phyloP scores from a whole-genome alignment of 2,888 invertebrate genomes.

The Tuta absoluta region DNA sequence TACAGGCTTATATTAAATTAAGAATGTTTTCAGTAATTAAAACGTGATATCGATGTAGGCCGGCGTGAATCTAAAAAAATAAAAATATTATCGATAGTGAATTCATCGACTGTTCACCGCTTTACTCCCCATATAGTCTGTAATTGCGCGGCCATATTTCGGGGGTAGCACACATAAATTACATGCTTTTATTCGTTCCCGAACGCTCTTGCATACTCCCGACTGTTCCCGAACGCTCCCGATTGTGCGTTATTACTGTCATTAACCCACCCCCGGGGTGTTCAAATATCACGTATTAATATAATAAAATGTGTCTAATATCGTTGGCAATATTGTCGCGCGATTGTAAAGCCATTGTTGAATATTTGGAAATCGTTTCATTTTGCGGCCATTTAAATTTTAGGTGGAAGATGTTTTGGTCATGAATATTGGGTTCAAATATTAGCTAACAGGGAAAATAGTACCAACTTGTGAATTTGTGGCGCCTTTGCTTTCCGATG shows the following conservation, averaged over 20 bases:
- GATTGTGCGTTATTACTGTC: conserved; percentile 70
- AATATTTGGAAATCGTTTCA: conserved; percentile 9
- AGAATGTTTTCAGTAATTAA: no score
- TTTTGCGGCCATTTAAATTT: background rate
- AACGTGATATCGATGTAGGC: no score
- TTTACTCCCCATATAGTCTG: conserved; percentile 47
- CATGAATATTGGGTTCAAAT: background rate
- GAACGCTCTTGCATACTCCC: conserved; percentile 58
- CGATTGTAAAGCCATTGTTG: conserved; percentile 9
- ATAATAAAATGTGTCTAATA: conserved; percentile 23
- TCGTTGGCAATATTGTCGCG: background rate
- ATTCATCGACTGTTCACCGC: conserved; percentile 38
- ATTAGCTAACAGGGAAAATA: background rate
- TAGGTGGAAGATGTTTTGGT: background rate
- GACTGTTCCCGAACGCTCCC: conserved; percentile 46
- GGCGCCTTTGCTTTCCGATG: no score
- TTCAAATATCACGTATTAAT: conserved; percentile 48
- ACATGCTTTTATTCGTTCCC: conserved; percentile 71
- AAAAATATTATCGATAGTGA: conserved; percentile 35
- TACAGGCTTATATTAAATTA: no score
- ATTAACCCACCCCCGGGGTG: conserved; percentile 56
- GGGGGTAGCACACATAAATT: conserved; percentile 74
- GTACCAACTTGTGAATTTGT: no score
- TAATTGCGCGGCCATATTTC: conserved; percentile 71
- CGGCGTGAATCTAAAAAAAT: no score